Evolutionary conservation across 1,140 invertebrate species (phyloP).

Genomic region (Eurytemora carolleeae): DNA sequence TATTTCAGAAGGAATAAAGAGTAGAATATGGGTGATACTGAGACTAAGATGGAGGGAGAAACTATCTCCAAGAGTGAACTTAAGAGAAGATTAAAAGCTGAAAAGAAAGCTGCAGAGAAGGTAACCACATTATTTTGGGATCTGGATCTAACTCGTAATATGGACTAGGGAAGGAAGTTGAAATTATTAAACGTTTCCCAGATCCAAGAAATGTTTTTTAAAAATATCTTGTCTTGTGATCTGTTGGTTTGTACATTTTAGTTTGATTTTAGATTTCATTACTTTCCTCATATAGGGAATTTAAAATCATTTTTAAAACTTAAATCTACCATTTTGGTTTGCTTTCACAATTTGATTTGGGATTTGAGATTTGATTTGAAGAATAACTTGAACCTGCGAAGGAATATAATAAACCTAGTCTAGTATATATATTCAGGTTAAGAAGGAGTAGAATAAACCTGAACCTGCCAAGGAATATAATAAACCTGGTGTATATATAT

Average conservation of each 20-base stretch:
- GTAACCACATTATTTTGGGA: too few species aligned
- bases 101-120: conserved; percentile 45
- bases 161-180: neutral
- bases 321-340: too few species aligned
- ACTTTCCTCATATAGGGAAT: too few species aligned
- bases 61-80: conserved; percentile 58
- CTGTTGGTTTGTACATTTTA: neutral
- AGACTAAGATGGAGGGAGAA: conserved; percentile 36
- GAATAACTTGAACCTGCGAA: too few species aligned
- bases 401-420: too few species aligned
- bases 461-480: conserved; percentile 19
- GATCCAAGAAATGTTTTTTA: conserved; percentile 1
- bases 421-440: too few species aligned
- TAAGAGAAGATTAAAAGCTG: conserved; percentile 69
- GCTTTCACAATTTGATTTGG: too few species aligned
- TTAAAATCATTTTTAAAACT: too few species aligned
- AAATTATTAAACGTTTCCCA: neutral
- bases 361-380: too few species aligned
- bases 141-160: neutral
- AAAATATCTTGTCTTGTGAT: neutral
- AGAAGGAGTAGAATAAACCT: conserved; percentile 24
- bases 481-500: too few species aligned
- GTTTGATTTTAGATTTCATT: neutral
- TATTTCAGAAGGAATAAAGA: too few species aligned
- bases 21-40: too few species aligned